Base-by-base conservation (phyloP, 2,113 vertebrate species). In the Anguilla rostrata region DNA sequence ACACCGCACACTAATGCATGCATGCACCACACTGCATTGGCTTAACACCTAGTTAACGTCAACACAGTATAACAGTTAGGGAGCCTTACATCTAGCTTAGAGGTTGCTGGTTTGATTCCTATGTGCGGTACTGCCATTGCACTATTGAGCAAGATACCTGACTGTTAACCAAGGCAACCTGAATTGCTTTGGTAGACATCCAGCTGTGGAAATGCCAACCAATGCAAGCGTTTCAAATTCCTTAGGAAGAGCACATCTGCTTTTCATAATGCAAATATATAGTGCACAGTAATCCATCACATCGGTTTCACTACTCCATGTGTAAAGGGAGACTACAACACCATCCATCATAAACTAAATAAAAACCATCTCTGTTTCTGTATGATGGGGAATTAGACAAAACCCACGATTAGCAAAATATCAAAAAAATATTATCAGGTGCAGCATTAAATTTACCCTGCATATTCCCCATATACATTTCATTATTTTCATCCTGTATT, bases 1-100 rank as follows among this genome's bases (percentile, higher is more conserved):
- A 60, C 86, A 89, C 53, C 5, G 11, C 86, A 57, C 40, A 89
- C 46, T 40, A 53, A 1, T 57, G n/a, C 7, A 83, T 9, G 82
- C 80, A 82, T 43, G 78, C 41, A n/a, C 40, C 22, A 85, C 78
- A 82, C 16, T 66, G 60, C 60, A 14, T 53, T 11, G 12, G 2
- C 49, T 9, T 53, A 14, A 53, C 49, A 53, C 49, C 49, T 53
- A 11, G 7, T 6, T 11, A 66, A 66, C 16, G 7, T 20, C 60
- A 20, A 3, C 18, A 20, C 22, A 66, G 60, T 66, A 66, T 66
- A 66, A 26, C 5, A 26, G 60, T 3, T 26, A 26, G 2, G 8
- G 60, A 66, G 22, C 60, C 26, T 3, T 3, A 26, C 22, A 26
- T 66, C 14, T 18, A 16, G 22, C 20, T 22, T 6, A 66, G 60